A percentile compares a stretch with the other conserved stretches of the same genome.
phyloP scores from a whole-genome alignment of 2,113 vertebrate genomes.

The Gopherus evgoodei region DNA sequence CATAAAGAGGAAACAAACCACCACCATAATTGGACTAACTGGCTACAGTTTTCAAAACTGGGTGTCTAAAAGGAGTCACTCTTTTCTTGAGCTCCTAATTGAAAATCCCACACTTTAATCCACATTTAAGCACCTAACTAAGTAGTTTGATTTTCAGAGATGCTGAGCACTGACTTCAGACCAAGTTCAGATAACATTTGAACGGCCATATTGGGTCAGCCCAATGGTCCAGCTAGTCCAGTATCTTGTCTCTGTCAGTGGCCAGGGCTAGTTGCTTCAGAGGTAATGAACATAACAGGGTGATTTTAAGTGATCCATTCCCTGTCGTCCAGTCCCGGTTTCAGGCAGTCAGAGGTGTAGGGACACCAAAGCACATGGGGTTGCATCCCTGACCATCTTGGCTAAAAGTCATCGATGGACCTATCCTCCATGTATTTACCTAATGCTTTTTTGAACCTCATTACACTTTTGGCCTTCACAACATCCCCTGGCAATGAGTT shows the following conservation, averaged over 20 bases:
- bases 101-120: background rate
- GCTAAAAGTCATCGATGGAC: background rate
- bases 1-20: conserved; percentile 34
- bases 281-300: background rate
- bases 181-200: background rate
- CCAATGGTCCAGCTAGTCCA: background rate
- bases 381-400: no score
- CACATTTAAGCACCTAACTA: background rate
- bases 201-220: background rate
- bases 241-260: background rate
- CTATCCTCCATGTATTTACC: background rate
- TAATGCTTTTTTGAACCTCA: no score
- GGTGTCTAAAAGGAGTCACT: background rate
- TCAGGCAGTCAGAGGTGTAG: background rate
- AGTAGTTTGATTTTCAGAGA: background rate
- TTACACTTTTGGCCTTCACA: no score
- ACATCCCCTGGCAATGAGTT: background rate
- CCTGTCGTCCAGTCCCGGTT: background rate
- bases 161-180: background rate
- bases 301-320: background rate
- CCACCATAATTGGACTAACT: conserved; percentile 41
- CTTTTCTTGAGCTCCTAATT: background rate
- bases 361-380: background rate
- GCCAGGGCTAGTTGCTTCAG: background rate
- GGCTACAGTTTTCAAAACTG: background rate